phyloP scores from a whole-genome alignment of 2,888 invertebrate species.

The Bellardia pandia region DNA sequence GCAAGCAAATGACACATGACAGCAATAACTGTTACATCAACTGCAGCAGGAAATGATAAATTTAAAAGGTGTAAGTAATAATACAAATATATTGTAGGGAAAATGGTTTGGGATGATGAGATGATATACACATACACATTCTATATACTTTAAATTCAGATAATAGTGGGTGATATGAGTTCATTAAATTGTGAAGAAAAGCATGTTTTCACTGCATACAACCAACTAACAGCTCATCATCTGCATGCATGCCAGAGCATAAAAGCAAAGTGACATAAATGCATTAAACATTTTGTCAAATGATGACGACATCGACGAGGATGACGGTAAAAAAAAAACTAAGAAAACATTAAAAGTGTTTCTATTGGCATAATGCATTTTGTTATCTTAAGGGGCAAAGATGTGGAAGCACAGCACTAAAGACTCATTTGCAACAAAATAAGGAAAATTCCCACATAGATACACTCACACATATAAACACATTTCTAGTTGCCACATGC shows the following conservation, averaged over 20 bases:
- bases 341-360: constrained; percentile 35
- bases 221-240: background rate
- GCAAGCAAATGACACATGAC: background rate
- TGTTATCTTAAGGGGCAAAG: constrained; percentile 34
- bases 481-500: constrained; percentile 36
- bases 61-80: constrained; percentile 54
- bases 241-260: constrained; percentile 12
- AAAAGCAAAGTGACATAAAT: constrained; percentile 61
- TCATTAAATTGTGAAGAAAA: constrained; percentile 45
- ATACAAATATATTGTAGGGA: background rate
- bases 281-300: constrained; percentile 63
- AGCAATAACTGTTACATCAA: background rate
- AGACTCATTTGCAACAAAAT: constrained; percentile 51
- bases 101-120: background rate
- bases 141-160: background rate
- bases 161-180: constrained; percentile 26
- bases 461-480: background rate
- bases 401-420: constrained; percentile 24
- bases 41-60: constrained; percentile 45
- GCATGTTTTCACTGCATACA: background rate
- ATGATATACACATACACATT: background rate
- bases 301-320: constrained; percentile 28
- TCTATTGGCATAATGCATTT: constrained; percentile 66
- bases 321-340: constrained; percentile 1
- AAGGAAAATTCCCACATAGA: constrained; percentile 24